Evolutionary conservation across 1,140 invertebrate species (phyloP), one percentile per base, ranked within the genome.

Genomic region (Triops longicaudatus): DNA sequence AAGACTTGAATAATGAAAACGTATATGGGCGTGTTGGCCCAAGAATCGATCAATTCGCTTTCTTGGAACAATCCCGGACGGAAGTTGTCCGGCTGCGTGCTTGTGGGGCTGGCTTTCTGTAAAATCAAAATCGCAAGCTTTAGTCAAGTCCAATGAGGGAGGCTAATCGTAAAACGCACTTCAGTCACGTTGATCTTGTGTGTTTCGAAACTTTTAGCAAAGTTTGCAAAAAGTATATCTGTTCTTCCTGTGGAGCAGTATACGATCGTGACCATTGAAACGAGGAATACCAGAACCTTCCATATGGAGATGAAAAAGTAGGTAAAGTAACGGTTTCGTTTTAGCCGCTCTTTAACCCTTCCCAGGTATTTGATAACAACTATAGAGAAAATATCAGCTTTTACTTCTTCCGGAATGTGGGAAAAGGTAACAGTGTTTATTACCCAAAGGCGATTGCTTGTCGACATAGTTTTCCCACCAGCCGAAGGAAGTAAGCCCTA

Each of bases 401-500:
- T 37, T 37, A 37, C 31, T 37, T 37, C 31, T 37, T 37, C 31
- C 31, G 31, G 31, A 37, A 37, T 37, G 31, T 37, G 31, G 11
- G n/a, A 22, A 44, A 78, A 26, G 7, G n/a, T n/a, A 41, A 50
- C 50, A 27, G 17, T 26, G 43, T 31, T n/a, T 27, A 80, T 82
- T 84, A 88, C 91, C 88, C 78, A 95, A 88, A 0, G 91, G 90
- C 79, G 93, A 95, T 76, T 92, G 88, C 79, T 89, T 88, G 31
- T 93, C 92, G 0, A 96, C 93, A 82, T 94, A 98, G 85, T 98
- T 98, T 85, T 98, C 96, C 96, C 96, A 98, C 93, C 95, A 98
- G 28, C 93, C 92, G 37, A 94, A 89, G 3, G 95, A 98, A 63
- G 96, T 91, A 71, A 96, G 88, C 44, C 97, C 84, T 9, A 95